Percentiles rank a stretch among this genome's conserved stretches.
Evolutionary conservation across 1,140 invertebrate species (phyloP).

Genomic region (Chironomus striatipennis): DNA sequence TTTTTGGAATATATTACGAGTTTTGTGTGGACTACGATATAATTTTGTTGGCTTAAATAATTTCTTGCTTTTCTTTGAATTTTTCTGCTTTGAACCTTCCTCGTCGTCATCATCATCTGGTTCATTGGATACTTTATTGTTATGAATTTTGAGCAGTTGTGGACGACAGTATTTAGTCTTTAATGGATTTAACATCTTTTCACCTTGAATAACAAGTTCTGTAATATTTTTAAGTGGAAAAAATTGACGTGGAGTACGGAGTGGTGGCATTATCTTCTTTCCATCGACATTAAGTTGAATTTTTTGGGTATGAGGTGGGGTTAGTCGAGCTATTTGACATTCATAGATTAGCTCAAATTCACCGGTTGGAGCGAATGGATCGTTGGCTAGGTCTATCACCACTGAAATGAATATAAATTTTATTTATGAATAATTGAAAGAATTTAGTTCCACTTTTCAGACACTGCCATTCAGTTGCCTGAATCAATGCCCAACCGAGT

Average conservation of each 20-base stretch:
- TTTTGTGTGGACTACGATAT: not conserved
- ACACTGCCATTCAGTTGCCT: too few species aligned
- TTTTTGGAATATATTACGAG: constrained; percentile 2
- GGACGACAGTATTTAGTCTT: not conserved
- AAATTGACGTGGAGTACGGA: not conserved
- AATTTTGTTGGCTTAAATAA: not conserved
- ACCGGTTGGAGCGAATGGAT: constrained; percentile 45
- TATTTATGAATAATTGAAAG: too few species aligned
- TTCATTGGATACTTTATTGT: not conserved
- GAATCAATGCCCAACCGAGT: too few species aligned
- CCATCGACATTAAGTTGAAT: not conserved
- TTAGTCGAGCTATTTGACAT: not conserved
- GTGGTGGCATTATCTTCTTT: not conserved
- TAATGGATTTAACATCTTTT: not conserved
- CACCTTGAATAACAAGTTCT: not conserved
- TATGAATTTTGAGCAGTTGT: not conserved
- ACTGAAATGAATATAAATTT: not conserved
- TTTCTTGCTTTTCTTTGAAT: not conserved
- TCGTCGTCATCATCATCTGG: not conserved
- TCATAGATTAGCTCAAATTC: constrained; percentile 43
- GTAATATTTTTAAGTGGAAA: not conserved
- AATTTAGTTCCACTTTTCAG: too few species aligned
- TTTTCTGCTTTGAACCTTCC: not conserved
- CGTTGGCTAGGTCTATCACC: constrained; percentile 28
- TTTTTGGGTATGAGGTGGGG: not conserved